Percentiles rank a stretch among this genome's conserved stretches.
These are phyloP conservation scores for Bombus waltoni DNA, from an alignment of 1,140 invertebrate genomes.

Conservation along the genomic window DNA sequence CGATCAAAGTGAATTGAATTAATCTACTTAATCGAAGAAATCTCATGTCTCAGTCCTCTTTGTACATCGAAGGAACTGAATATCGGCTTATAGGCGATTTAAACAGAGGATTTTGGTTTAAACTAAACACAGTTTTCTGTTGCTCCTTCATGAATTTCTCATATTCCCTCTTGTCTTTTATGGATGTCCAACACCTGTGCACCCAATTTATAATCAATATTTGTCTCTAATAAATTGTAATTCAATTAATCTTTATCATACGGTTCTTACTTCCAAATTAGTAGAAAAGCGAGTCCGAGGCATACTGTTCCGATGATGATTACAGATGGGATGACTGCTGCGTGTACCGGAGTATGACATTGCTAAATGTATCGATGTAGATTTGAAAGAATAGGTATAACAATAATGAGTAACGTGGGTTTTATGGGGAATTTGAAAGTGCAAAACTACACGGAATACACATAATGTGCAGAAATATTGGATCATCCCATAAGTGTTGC, in stretches of 20 bases:
- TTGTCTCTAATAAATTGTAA: neutral
- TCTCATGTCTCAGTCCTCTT: constrained; percentile 55
- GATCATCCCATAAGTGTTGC: too few species aligned
- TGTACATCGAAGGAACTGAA: constrained; percentile 62
- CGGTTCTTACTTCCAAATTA: constrained; percentile 58
- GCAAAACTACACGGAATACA: too few species aligned
- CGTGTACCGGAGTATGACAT: constrained; percentile 25
- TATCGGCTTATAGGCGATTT: constrained; percentile 58
- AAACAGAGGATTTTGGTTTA: constrained; percentile 69
- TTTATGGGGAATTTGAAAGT: neutral
- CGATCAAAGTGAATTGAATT: neutral
- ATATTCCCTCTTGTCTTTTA: constrained; percentile 64
- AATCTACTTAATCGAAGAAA: neutral
- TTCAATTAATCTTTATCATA: neutral
- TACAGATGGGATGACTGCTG: neutral
- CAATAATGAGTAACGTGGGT: too few species aligned
- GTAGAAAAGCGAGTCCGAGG: constrained; percentile 12
- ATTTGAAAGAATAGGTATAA: neutral
- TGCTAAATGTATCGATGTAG: constrained; percentile 2
- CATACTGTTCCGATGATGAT: neutral
- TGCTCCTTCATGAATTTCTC: constrained; percentile 66
- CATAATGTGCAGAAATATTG: too few species aligned
- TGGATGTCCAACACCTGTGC: constrained; percentile 34
- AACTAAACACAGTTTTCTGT: constrained; percentile 62
- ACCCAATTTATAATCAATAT: neutral